phyloP scores from a whole-genome alignment of 2,888 invertebrate species.

The Ochlodes sylvanus region DNA sequence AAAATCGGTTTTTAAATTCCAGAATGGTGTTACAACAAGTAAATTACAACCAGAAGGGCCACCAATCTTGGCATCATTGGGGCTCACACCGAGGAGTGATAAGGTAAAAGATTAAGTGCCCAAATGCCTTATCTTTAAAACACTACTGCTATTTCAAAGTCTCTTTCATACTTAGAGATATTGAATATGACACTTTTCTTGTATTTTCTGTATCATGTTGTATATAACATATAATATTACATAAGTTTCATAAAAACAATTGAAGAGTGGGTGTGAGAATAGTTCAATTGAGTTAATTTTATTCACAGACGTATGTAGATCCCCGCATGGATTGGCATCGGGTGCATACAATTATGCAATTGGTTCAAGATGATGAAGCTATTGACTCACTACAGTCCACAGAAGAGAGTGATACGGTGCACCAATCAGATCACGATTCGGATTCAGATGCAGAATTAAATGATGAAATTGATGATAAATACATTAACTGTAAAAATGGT shows the following conservation, averaged over 20 bases:
- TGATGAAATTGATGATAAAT: conserved; percentile 59
- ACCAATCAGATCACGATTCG: conserved; percentile 74
- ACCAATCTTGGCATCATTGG: conserved; percentile 81
- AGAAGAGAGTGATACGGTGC: conserved; percentile 71
- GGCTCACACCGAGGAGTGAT: conserved; percentile 82
- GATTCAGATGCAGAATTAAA: conserved; percentile 71
- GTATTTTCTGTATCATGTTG: conserved; percentile 18
- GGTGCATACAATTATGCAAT: conserved; percentile 78
- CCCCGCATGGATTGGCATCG: conserved; percentile 82
- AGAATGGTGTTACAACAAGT: conserved; percentile 63
- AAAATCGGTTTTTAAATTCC: conserved; percentile 50
- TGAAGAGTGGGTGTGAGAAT: conserved; percentile 57
- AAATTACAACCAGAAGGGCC: conserved; percentile 81
- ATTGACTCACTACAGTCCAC: conserved; percentile 73
- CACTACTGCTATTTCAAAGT: conserved; percentile 41
- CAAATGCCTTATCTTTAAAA: conserved; percentile 53
- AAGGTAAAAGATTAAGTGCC: conserved; percentile 72
- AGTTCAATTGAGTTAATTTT: conserved; percentile 78
- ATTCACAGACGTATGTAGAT: conserved; percentile 81
- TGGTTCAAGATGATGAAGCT: conserved; percentile 75
- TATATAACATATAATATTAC: conserved; percentile 6
- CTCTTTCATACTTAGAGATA: conserved; percentile 46
- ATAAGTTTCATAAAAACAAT: conserved; percentile 35
- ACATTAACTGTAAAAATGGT: conserved; percentile 61
- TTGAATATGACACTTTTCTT: conserved; percentile 56